Percentiles rank a stretch among this genome's conserved stretches.
Conservation (phyloP, 1,140 invertebrate species). For the Micrasema longulum region DNA sequence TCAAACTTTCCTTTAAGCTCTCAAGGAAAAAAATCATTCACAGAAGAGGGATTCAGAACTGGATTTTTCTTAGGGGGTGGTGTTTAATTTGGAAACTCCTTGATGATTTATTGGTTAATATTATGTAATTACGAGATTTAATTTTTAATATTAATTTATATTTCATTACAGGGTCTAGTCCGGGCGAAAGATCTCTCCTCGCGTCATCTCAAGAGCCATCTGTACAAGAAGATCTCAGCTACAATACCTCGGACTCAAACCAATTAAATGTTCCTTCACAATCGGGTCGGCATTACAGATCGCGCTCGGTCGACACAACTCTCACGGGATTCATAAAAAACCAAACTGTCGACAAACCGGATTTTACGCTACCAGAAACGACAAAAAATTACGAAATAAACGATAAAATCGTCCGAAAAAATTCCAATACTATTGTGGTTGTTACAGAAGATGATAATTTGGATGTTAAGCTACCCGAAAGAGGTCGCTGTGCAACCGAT, state of each 20-base stretch:
- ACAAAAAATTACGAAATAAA: slow-evolving; percentile 10
- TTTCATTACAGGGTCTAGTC: slow-evolving; percentile 64
- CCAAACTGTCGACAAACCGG: slow-evolving; percentile 25
- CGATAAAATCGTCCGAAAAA: background rate
- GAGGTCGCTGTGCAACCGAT: background rate
- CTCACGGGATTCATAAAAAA: slow-evolving; percentile 59
- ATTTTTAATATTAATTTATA: too few species aligned
- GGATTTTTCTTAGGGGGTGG: too few species aligned
- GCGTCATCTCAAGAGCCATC: slow-evolving; percentile 63
- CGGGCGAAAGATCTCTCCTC: slow-evolving; percentile 62
- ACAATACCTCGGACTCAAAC: slow-evolving; percentile 57
- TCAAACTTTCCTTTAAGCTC: too few species aligned
- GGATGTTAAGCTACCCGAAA: slow-evolving; percentile 41
- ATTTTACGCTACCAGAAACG: slow-evolving; percentile 6
- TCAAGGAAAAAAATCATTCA: too few species aligned
- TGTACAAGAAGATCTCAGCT: slow-evolving; percentile 55
- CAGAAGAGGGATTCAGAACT: too few species aligned
- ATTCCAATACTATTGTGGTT: slow-evolving; percentile 1
- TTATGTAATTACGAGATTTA: too few species aligned
- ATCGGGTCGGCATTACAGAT: slow-evolving; percentile 61
- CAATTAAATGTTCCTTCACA: slow-evolving; percentile 59
- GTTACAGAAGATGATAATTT: slow-evolving; percentile 60
- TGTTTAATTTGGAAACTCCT: too few species aligned
- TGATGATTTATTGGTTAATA: too few species aligned
- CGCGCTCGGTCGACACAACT: slow-evolving; percentile 63